Percentiles rank a stretch among this genome's conserved stretches.
These are phyloP conservation scores for Brenthis ino DNA, from an alignment of 2,888 invertebrate species.

Conservation along the genomic window DNA sequence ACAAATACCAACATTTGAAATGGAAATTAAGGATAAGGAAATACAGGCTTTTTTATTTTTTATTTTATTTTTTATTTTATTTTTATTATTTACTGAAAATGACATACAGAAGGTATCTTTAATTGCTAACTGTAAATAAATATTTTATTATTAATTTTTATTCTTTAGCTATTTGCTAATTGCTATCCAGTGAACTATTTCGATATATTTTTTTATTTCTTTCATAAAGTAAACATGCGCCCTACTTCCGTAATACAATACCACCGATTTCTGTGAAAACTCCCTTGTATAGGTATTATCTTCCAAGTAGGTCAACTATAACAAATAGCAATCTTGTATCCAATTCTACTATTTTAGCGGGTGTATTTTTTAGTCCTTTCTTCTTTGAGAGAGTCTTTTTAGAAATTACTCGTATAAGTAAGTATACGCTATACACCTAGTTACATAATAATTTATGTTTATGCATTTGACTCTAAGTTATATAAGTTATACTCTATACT, in stretches of 20 bases:
- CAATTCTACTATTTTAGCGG: constrained; percentile 10
- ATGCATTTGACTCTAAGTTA: no score
- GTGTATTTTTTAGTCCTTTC: constrained; percentile 11
- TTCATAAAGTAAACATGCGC: constrained; percentile 18
- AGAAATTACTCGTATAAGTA: neutral
- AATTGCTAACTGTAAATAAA: no score
- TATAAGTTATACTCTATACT: no score
- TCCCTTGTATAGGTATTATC: constrained; percentile 17
- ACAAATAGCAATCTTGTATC: constrained; percentile 23
- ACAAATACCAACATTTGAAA: no score
- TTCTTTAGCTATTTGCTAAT: neutral
- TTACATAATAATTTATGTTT: no score
- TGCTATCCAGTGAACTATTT: constrained; percentile 12
- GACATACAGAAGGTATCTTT: no score
- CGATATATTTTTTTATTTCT: constrained; percentile 5
- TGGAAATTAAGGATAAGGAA: no score
- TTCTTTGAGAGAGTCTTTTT: neutral
- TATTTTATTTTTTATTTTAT: no score
- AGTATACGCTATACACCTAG: no score
- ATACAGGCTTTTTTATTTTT: no score
- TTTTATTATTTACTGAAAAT: no score
- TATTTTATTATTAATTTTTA: neutral
- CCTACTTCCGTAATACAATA: constrained; percentile 21
- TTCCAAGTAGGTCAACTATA: constrained; percentile 23
- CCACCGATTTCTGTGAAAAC: constrained; percentile 15